These are phyloP conservation scores for Teleogryllus occipitalis DNA, from an alignment of 1,140 invertebrate genomes.

Conservation along the genomic window DNA sequence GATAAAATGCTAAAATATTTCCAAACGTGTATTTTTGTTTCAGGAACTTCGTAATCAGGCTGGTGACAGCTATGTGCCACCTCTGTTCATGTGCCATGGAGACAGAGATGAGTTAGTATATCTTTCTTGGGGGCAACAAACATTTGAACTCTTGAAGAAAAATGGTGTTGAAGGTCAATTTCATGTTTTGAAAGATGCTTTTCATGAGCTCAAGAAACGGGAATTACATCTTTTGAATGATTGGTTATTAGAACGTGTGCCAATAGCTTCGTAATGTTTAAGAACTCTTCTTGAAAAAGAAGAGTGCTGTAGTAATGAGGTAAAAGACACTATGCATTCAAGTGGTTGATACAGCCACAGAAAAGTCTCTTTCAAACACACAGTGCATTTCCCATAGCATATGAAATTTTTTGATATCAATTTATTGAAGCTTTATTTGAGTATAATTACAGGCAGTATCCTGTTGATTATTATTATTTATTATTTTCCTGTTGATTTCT, in stretches of 20 bases:
- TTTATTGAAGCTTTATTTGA: too few relatives aligned
- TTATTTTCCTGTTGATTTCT: too few relatives aligned
- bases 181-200: constrained; percentile 36
- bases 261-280: background rate
- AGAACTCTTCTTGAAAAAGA: too few relatives aligned
- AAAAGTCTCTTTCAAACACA: too few relatives aligned
- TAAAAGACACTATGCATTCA: too few relatives aligned
- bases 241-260: constrained; percentile 37
- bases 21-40: constrained; percentile 20
- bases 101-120: constrained; percentile 44
- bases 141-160: constrained; percentile 37
- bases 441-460: too few relatives aligned
- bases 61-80: constrained; percentile 26
- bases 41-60: constrained; percentile 25
- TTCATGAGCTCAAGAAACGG: constrained; percentile 45
- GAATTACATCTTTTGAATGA: constrained; percentile 41
- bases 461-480: too few relatives aligned
- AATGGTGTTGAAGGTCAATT: constrained; percentile 44
- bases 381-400: too few relatives aligned
- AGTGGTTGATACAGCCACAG: too few relatives aligned
- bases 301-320: too few relatives aligned
- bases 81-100: constrained; percentile 37
- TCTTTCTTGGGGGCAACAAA: constrained; percentile 43
- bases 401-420: too few relatives aligned
- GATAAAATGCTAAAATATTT: too few relatives aligned